Conservation (phyloP, 2,113 vertebrate species). For the Columba livia region DNA sequence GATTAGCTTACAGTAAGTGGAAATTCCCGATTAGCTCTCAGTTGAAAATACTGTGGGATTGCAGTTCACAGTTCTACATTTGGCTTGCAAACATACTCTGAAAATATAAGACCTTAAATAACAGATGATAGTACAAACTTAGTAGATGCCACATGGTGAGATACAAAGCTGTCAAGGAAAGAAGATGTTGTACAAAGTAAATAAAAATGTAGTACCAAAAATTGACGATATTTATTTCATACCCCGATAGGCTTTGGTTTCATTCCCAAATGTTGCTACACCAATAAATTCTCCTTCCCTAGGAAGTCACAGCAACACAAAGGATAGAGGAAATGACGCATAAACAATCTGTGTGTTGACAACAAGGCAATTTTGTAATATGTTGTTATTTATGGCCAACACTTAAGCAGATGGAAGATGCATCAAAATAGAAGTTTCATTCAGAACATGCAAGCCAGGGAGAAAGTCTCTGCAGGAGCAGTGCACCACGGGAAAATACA, state of each 20-base stretch:
- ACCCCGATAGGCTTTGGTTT: slow-evolving; percentile 38
- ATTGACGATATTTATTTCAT: slow-evolving; percentile 50
- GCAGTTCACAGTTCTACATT: slow-evolving; percentile 37
- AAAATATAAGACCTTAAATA: slow-evolving; percentile 59
- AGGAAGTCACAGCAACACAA: slow-evolving; percentile 25
- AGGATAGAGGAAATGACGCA: slow-evolving; percentile 51
- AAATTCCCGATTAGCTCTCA: slow-evolving; percentile 20
- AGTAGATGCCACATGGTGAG: slow-evolving; percentile 54
- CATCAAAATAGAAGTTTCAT: slow-evolving; percentile 7
- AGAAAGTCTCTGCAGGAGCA: neutral
- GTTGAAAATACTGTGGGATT: slow-evolving; percentile 14
- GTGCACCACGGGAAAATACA: neutral
- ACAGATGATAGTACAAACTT: slow-evolving; percentile 56
- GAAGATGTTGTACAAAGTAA: slow-evolving; percentile 29
- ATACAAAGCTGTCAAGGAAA: slow-evolving; percentile 40
- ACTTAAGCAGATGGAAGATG: slow-evolving; percentile 60
- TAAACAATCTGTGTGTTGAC: slow-evolving; percentile 61
- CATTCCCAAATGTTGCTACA: slow-evolving; percentile 47
- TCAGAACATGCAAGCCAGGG: neutral
- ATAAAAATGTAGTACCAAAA: slow-evolving; percentile 44
- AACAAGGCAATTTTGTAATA: slow-evolving; percentile 50
- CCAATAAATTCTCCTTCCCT: slow-evolving; percentile 58
- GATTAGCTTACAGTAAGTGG: neutral
- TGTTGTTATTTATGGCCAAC: slow-evolving; percentile 44
- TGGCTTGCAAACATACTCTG: slow-evolving; percentile 59